phyloP scores from a whole-genome alignment of 1,140 invertebrate species.

The Hyles vespertilio region DNA sequence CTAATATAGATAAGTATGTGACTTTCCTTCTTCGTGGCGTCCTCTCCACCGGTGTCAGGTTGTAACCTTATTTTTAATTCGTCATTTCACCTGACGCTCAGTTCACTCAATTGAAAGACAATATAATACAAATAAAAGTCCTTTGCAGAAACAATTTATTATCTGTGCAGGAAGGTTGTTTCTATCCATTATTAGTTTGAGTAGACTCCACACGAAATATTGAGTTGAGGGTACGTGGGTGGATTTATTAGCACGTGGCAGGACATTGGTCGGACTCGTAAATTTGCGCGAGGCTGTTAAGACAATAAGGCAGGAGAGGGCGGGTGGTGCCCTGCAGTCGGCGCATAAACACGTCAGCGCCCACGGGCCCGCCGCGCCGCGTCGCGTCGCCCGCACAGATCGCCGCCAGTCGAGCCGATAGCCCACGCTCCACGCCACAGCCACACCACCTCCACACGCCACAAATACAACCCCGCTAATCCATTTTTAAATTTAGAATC shows the following conservation, averaged over 20 bases:
- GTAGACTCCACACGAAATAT: not conserved
- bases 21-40: not conserved
- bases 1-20: not conserved
- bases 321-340: constrained; percentile 16
- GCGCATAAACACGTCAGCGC: constrained; percentile 63
- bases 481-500: no score
- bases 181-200: no score
- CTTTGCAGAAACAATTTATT: no score
- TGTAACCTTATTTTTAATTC: no score
- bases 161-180: no score
- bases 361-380: constrained; percentile 35
- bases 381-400: constrained; percentile 48
- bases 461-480: no score
- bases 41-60: no score
- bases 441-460: constrained; percentile 1
- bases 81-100: no score
- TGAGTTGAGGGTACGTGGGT: constrained; percentile 18
- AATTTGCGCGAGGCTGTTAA: constrained; percentile 61
- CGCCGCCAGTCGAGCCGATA: constrained; percentile 33
- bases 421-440: constrained; percentile 11
- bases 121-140: no score
- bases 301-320: constrained; percentile 65
- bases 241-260: constrained; percentile 33
- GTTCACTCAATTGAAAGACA: no score
- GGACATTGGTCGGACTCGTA: constrained; percentile 44